phyloP scores from a whole-genome alignment of 1,140 invertebrate species.

The Heterodera schachtii region DNA sequence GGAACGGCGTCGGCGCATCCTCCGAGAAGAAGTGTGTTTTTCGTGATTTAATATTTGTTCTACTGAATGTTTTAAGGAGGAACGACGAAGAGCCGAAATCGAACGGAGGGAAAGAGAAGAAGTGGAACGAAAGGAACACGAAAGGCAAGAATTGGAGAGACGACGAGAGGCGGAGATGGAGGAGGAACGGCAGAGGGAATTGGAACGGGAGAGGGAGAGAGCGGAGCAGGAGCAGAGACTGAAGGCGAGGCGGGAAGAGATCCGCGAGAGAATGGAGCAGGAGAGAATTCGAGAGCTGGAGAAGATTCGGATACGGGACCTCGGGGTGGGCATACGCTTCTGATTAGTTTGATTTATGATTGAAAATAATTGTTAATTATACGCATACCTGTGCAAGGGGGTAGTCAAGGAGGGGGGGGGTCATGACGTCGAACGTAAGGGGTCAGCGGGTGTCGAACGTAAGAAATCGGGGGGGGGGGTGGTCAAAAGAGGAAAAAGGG shows the following conservation, averaged over 20 bases:
- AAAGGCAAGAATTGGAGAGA: constrained; percentile 80
- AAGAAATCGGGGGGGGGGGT: too few relatives aligned
- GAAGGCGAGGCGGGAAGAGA: constrained; percentile 73
- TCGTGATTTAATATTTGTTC: too few relatives aligned
- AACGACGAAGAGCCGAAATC: constrained; percentile 67
- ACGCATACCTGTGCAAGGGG: too few relatives aligned
- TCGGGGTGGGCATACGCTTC: constrained; percentile 42
- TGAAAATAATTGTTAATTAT: not conserved
- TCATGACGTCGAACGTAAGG: too few relatives aligned
- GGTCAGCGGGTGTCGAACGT: too few relatives aligned
- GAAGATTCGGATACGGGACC: constrained; percentile 66
- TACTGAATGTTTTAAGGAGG: constrained; percentile 58
- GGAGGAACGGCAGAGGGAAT: constrained; percentile 79
- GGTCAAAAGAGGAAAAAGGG: too few relatives aligned
- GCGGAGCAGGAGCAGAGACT: constrained; percentile 60
- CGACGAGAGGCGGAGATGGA: constrained; percentile 74
- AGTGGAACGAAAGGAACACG: constrained; percentile 85
- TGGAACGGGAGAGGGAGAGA: constrained; percentile 76
- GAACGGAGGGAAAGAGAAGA: constrained; percentile 77
- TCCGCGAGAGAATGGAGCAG: constrained; percentile 84
- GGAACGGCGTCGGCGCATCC: constrained; percentile 82
- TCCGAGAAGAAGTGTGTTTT: constrained; percentile 73
- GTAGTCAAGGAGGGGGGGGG: too few relatives aligned
- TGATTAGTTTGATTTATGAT: not conserved
- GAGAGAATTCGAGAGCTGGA: constrained; percentile 95